These are phyloP conservation scores for Leucophora obtusa DNA, from an alignment of 2,888 invertebrate genomes.

Conservation along the genomic window DNA sequence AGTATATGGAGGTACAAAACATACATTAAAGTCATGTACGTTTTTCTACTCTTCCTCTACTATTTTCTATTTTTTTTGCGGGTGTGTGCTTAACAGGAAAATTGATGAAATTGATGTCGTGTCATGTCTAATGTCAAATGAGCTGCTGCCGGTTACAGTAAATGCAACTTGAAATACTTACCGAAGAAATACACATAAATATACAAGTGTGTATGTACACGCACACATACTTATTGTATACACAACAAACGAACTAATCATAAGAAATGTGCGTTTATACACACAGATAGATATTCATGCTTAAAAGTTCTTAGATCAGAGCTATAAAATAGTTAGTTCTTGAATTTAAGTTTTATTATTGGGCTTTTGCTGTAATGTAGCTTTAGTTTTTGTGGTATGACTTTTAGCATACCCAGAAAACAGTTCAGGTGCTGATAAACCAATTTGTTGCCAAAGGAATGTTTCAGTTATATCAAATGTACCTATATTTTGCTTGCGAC, in stretches of 20 bases:
- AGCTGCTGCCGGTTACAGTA: constrained; percentile 59
- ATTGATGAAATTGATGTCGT: constrained; percentile 64
- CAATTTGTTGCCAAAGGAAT: no score
- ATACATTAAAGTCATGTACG: constrained; percentile 18
- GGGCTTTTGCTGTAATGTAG: no score
- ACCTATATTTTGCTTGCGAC: no score
- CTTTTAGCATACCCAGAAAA: no score
- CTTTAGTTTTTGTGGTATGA: no score
- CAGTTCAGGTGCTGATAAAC: no score
- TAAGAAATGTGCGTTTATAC: constrained; percentile 27
- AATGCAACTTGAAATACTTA: constrained; percentile 28
- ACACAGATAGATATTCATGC: no score
- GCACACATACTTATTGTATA: not conserved
- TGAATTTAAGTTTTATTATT: no score
- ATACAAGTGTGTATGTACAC: constrained; percentile 19
- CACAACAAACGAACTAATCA: constrained; percentile 47
- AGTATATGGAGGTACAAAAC: not conserved
- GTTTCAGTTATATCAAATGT: no score
- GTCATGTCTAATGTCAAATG: constrained; percentile 64
- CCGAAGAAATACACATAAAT: not conserved
- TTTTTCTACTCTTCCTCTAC: constrained; percentile 25
- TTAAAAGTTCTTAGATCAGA: no score
- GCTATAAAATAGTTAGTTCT: no score
- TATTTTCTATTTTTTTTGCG: constrained; percentile 35
- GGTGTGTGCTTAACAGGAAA: constrained; percentile 62